Percentiles rank a stretch among this genome's conserved stretches.
Conservation (phyloP, 2,113 vertebrate species). For the Callipepla californica region DNA sequence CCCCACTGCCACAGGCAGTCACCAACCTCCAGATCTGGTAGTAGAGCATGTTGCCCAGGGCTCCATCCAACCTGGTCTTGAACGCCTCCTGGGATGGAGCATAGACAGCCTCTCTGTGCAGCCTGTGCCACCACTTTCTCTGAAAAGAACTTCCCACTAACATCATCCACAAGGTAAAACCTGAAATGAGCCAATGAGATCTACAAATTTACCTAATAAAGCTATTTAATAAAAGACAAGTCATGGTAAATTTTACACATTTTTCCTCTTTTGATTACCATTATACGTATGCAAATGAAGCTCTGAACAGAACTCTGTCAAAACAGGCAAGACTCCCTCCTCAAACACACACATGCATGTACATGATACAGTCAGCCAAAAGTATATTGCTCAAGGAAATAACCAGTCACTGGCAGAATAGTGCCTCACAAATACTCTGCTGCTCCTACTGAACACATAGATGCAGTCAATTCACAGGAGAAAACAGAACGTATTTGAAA, state of each 20-base stretch:
- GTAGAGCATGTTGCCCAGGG: too few species aligned
- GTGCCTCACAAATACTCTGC: background rate
- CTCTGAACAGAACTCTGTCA: background rate
- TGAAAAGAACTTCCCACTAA: too few species aligned
- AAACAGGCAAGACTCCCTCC: background rate
- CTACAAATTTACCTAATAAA: background rate
- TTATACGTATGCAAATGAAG: background rate
- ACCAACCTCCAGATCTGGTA: too few species aligned
- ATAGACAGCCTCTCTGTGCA: too few species aligned
- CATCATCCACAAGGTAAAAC: background rate
- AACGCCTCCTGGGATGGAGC: too few species aligned
- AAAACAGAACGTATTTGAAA: background rate
- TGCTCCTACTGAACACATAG: background rate
- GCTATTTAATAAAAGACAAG: background rate
- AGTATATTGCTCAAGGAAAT: background rate
- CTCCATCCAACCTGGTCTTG: too few species aligned
- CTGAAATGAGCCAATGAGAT: background rate
- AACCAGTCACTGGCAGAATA: background rate
- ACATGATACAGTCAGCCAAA: background rate
- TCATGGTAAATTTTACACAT: background rate
- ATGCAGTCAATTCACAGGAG: background rate
- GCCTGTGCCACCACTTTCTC: too few species aligned
- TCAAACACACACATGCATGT: background rate
- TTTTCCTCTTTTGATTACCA: background rate
- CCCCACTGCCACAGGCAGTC: too few species aligned